Base-by-base conservation (phyloP, 2,888 invertebrate species). In the Hypselothyrea guttata region DNA sequence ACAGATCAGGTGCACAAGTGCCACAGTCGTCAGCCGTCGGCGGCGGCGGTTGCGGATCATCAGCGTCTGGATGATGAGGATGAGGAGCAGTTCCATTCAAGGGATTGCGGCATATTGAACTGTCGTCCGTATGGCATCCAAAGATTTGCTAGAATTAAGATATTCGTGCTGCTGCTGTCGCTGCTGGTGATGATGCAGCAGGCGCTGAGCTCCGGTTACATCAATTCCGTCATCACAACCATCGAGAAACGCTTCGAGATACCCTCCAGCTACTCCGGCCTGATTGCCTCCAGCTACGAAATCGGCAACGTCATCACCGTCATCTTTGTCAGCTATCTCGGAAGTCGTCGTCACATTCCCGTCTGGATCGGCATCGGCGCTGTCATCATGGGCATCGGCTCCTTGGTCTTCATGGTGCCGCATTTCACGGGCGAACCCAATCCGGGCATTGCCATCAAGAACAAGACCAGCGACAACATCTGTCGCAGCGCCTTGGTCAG, bases 171-270 rank as follows among this genome's bases (percentile, higher is more conserved):
- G 90, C 93, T 97, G 86, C 93, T 97, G 78, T 96, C 96, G 88
- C 93, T 96, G 91, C 93, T 97, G 88, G 97, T 97, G 86, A 97
- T 96, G 83, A 92, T 97, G 75, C 97, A 97, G 89, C 97, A 97
- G 91, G 96, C 96, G 15, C 91, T 97, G 71, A 96, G 96, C 90
- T 97, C 96, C 64, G 97, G 97, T 73, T 97, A 97, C 90, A 96
- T 96, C 78, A 97, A 97, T 91, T 96, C 96, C 90, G 98, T 98
- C 90, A 97, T 98, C 90, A 98, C 98, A 74, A 98, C 98, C 54
- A 97, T 98, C 86, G 98, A 98, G 91, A 97, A 97, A 90, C 94
- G 98, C 70, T 95, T 95, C 88, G 97, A 98, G 90, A 97, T 98
- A 87, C 97, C 97, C 62, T 97, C 97, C 89, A 95, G 96, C 88